A percentile compares a stretch with the other conserved stretches of the same genome.
These are phyloP conservation scores for Erythrolamprus reginae DNA, from an alignment of 2,113 vertebrate species.

Conservation along the genomic window DNA sequence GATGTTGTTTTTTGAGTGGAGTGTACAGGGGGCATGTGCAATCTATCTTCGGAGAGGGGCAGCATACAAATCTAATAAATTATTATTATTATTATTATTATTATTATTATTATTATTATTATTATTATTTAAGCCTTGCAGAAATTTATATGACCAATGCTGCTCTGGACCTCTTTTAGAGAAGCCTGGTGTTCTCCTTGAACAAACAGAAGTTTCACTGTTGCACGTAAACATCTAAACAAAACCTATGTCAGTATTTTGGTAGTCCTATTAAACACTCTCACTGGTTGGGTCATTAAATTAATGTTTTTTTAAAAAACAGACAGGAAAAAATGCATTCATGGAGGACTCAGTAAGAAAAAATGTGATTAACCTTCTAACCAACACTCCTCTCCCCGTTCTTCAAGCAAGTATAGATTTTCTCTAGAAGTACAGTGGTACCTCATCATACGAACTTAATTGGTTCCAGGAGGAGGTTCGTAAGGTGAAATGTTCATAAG, in stretches of 20 bases:
- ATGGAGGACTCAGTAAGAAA: background rate
- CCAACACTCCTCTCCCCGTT: background rate
- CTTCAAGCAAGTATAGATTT: background rate
- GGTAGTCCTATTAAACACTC: background rate
- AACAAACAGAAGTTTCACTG: background rate
- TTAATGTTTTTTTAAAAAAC: background rate
- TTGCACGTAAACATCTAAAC: background rate
- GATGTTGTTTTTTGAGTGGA: too few relatives aligned
- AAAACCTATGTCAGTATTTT: background rate
- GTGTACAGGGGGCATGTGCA: fast-evolving
- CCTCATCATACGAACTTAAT: too few relatives aligned
- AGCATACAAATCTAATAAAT: too few relatives aligned
- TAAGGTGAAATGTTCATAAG: too few relatives aligned
- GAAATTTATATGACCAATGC: background rate
- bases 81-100: too few relatives aligned
- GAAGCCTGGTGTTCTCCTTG: background rate
- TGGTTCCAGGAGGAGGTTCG: too few relatives aligned
- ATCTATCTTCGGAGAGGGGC: background rate
- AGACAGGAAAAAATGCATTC: background rate
- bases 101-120: too few relatives aligned
- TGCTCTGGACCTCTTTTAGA: background rate
- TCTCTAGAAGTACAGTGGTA: background rate
- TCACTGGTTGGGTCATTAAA: background rate
- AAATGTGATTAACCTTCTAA: background rate
- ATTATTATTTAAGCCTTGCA: background rate